Base-by-base conservation (phyloP, 2,888 invertebrate genomes). In the Nebria brevicollis region DNA sequence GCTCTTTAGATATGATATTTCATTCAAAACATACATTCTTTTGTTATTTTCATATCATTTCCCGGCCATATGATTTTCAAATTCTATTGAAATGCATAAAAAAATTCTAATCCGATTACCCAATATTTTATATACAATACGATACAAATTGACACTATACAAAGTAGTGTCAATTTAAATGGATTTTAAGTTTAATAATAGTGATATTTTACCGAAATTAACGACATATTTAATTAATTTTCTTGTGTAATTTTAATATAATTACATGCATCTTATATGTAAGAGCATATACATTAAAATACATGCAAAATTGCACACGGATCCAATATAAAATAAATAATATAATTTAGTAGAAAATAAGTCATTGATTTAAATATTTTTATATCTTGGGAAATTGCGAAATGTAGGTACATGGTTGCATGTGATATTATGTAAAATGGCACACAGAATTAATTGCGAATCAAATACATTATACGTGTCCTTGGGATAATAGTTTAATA, bases 11-110 rank as follows among this genome's bases (percentile, higher is more conserved):
- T 77, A 72, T 77, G 77, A 72, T 70, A 77, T 77, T 72, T 72
- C 43, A 77, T 77, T 77, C 54, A 64, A 72, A 42, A 77, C 13
- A 77, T 68, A 25, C 43, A 43, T 34, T 54, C 77, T 70, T 70
- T 77, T 77, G 77, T 77, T 54, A 66, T 76, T 76, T 34, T 66
- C 76, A 66, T 76, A 42, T 66, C 77, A 72, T 77, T 77, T 77
- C 77, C 72, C 77, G 68, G 43, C 77, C 72, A 54, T 41, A 70
- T 77, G 77, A 77, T 72, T 77, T 34, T 77, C 43, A 68, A 25
- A 77, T 77, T 77, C 70, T 70, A 77, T 77, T 77, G 70, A 72
- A 15, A 66, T 66, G n/a, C 2, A 66, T 66, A 15, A 66, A 66
- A 66, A 66, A 66, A 2, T n/a, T 66, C 70, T 15, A 25, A 25